Evolutionary conservation across 2,113 vertebrate species (phyloP).

Genomic region (zebrafish (Danio rerio)): DNA sequence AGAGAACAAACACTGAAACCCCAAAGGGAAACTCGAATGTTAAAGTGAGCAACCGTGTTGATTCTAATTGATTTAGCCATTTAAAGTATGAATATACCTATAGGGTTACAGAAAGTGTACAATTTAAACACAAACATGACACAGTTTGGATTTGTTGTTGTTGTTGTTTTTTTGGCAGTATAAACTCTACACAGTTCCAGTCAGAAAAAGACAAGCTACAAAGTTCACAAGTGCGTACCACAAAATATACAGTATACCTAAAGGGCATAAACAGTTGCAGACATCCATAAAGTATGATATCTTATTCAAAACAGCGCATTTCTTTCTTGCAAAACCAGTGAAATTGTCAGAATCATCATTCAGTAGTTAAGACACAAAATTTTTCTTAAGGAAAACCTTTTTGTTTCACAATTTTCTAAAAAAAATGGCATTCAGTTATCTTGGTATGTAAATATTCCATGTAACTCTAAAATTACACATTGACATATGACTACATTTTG

Average conservation of each 20-base stretch:
- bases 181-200: slow-evolving; percentile 78
- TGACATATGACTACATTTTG: slow-evolving; percentile 54
- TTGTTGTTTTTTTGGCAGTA: slow-evolving; percentile 66
- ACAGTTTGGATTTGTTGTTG: slow-evolving; percentile 56
- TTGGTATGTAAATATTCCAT: slow-evolving; percentile 57
- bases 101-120: neutral
- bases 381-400: slow-evolving; percentile 55
- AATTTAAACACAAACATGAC: slow-evolving; percentile 59
- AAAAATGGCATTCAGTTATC: slow-evolving; percentile 34
- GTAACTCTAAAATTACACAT: slow-evolving; percentile 58
- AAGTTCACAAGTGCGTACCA: slow-evolving; percentile 75
- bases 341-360: slow-evolving; percentile 64
- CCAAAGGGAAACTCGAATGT: neutral
- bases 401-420: slow-evolving; percentile 61
- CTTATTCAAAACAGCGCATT: slow-evolving; percentile 58
- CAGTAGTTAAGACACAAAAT: slow-evolving; percentile 76
- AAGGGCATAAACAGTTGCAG: slow-evolving; percentile 67
- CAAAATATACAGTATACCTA: slow-evolving; percentile 80
- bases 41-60: neutral
- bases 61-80: neutral
- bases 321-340: slow-evolving; percentile 61
- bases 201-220: slow-evolving; percentile 74
- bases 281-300: slow-evolving; percentile 57
- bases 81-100: neutral
- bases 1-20: neutral